These are phyloP conservation scores for Heliconius hewitsoni DNA, from an alignment of 1,140 invertebrate genomes.

Conservation along the genomic window DNA sequence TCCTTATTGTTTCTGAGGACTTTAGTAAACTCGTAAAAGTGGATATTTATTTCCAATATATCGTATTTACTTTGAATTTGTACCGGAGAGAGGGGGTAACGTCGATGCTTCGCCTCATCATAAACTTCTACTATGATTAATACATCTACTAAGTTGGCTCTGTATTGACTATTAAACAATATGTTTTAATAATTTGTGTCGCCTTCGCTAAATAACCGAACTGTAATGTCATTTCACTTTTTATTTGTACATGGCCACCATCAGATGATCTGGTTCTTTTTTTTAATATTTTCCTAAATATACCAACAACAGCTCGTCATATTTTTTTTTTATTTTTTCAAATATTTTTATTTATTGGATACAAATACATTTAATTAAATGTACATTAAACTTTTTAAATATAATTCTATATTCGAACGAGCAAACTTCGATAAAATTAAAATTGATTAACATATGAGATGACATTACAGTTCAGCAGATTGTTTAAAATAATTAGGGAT, in stretches of 20 bases:
- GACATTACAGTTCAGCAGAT: conserved; percentile 56
- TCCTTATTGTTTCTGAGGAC: conserved; percentile 55
- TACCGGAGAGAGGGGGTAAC: conserved; percentile 65
- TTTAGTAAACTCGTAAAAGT: conserved; percentile 64
- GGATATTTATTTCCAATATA: conserved; percentile 66
- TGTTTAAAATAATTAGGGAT: conserved; percentile 74
- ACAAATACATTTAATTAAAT: conserved; percentile 71
- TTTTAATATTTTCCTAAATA: conserved; percentile 80
- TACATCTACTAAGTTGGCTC: conserved; percentile 72
- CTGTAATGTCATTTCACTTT: conserved; percentile 69
- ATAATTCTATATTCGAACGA: conserved; percentile 81
- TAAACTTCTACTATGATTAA: conserved; percentile 57
- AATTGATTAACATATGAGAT: conserved; percentile 79
- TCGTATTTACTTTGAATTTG: conserved; percentile 68
- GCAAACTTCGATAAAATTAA: conserved; percentile 81
- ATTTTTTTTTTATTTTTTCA: conserved; percentile 70
- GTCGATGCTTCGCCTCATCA: conserved; percentile 50
- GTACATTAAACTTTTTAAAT: conserved; percentile 78
- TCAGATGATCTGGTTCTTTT: conserved; percentile 80
- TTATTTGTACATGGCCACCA: conserved; percentile 79
- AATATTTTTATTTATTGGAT: conserved; percentile 64
- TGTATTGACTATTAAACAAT: conserved; percentile 79
- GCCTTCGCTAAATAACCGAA: conserved; percentile 52
- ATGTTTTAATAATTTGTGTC: conserved; percentile 74
- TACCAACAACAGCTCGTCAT: conserved; percentile 80